A percentile compares a stretch with the other conserved stretches of the same genome.
These are phyloP conservation scores for Hydrotaea diabolus DNA, from an alignment of 2,888 invertebrate genomes.

Conservation along the genomic window DNA sequence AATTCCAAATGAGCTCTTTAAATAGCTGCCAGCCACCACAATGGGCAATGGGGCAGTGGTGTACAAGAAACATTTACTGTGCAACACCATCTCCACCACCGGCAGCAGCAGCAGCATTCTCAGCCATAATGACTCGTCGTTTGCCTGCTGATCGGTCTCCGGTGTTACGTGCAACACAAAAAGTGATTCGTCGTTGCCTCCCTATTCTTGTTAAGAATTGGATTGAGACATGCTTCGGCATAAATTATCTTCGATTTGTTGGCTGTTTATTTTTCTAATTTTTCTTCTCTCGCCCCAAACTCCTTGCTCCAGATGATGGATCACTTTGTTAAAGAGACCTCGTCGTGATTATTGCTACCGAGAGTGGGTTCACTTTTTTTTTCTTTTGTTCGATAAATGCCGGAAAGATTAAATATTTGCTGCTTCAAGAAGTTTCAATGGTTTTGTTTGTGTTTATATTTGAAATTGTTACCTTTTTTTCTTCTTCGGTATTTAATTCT, in stretches of 20 bases:
- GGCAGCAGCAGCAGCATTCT: not conserved
- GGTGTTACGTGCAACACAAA: slow-evolving; percentile 6
- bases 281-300: not conserved
- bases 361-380: not conserved
- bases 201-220: slow-evolving; percentile 63
- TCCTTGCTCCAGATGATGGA: slow-evolving; percentile 13
- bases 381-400: slow-evolving; percentile 9
- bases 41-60: not conserved
- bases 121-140: not conserved
- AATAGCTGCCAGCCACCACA: not conserved
- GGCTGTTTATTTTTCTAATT: slow-evolving; percentile 40
- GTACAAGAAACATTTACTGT: not conserved
- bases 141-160: not conserved
- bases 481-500: not conserved
- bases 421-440: not conserved
- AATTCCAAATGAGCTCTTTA: not conserved
- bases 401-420: slow-evolving; percentile 62
- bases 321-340: slow-evolving; percentile 10
- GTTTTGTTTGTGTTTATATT: slow-evolving; percentile 5
- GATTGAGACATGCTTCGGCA: slow-evolving; percentile 74
- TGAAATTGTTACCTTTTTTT: slow-evolving; percentile 9
- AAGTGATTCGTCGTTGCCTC: slow-evolving; percentile 13
- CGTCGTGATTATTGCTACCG: not conserved
- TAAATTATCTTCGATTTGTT: slow-evolving; percentile 74
- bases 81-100: not conserved